Base-by-base conservation (phyloP, 2,113 vertebrate genomes). In the Nothoprocta pentlandii region DNA sequence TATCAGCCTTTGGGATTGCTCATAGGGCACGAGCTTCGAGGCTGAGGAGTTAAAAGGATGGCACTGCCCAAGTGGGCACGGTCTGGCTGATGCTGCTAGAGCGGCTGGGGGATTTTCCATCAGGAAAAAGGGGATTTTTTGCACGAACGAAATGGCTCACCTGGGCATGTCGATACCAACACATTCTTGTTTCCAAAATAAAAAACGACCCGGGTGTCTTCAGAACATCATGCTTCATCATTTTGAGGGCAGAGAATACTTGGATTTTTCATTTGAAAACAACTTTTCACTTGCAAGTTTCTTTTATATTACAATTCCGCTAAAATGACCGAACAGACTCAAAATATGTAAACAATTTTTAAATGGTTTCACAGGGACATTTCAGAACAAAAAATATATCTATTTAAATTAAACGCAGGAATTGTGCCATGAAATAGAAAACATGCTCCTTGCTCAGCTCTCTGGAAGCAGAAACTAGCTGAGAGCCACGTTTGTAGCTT, bases 161-260 rank as follows among this genome's bases (percentile, higher is more conserved):
- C 85, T 51, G 61, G 53, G 58, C 71, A 51, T 2, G 14, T 80
- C 64, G 41, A 70, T 71, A 86, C 10, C 87, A 83, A 74, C 34
- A 54, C 3, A 0, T 54, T 42, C 68, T 76, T 62, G 56, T 74
- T 92, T 70, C 73, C 44, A 84, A 70, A 78, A 16, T 28, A 77
- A 87, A 79, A 54, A 63, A 49, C 22, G 28, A 77, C 59, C 51
- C 0, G 0, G 41, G 47, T 70, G 68, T 90, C 94, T 74, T 69
- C 81, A 85, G 89, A 95, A 85, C 81, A 77, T 36, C 67, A 17
- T 28, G 67, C 92, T 95, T 82, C 78, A 62, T 92, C 89, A 85
- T 85, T 91, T 16, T 66, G 64, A 92, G 67, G 89, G 39, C 56
- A 77, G 2, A 15, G 25, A 93, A 91, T 58, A 21, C 71, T 92